Conservation (phyloP, 2,113 vertebrate genomes). For the Perccottus glenii region DNA sequence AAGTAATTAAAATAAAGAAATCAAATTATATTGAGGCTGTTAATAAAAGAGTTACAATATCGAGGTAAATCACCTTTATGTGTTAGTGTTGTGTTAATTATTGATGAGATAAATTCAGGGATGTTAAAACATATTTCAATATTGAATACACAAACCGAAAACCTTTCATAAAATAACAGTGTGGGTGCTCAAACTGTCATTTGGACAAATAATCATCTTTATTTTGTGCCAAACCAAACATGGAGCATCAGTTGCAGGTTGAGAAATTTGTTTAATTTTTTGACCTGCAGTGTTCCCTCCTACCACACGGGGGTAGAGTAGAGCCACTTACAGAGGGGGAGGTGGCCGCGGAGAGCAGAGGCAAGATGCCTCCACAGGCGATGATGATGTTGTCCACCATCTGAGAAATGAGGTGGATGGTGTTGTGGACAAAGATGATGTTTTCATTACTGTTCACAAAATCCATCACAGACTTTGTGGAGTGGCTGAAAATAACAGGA, state of each 20-base stretch:
- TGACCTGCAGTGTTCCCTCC: slow-evolving; percentile 46
- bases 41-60: slow-evolving; percentile 33
- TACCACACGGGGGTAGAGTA: slow-evolving; percentile 64
- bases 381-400: slow-evolving; percentile 99
- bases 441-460: slow-evolving; percentile 99
- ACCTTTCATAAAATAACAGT: too few relatives aligned
- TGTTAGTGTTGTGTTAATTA: slow-evolving; percentile 39
- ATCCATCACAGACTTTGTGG: slow-evolving; percentile 99
- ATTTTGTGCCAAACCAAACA: too few relatives aligned
- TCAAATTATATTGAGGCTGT: slow-evolving; percentile 36
- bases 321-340: slow-evolving; percentile 97
- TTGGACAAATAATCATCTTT: too few relatives aligned
- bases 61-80: slow-evolving; percentile 17
- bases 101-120: slow-evolving; percentile 26
- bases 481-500: slow-evolving; percentile 83
- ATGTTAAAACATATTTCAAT: slow-evolving; percentile 13
- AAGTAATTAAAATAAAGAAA: slow-evolving; percentile 60
- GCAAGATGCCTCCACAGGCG: slow-evolving; percentile 97
- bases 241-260: not conserved
- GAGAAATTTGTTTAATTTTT: not conserved
- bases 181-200: too few relatives aligned
- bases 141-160: not conserved
- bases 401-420: slow-evolving; percentile 99
- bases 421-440: slow-evolving; percentile 99
- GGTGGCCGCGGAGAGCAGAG: slow-evolving; percentile 95